Evolutionary conservation across 1,140 invertebrate species (phyloP).

Genomic region (Vollenhovia emeryi): DNA sequence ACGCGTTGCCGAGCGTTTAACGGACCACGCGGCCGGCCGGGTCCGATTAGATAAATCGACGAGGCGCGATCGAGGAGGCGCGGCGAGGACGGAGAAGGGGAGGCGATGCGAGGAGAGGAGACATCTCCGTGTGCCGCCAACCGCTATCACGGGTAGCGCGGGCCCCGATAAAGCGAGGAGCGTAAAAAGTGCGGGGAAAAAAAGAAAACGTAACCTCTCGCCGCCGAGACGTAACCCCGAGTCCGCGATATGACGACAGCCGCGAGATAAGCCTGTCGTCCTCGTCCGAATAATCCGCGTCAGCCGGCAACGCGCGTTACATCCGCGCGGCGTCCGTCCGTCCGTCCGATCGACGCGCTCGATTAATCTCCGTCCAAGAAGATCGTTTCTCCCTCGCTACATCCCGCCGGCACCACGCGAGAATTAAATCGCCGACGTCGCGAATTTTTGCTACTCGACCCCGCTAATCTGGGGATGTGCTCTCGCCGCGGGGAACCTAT

Average conservation of each 20-base stretch:
- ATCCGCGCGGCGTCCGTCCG: background rate
- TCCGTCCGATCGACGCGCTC: background rate
- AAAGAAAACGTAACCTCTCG: constrained; percentile 70
- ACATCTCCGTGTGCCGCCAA: background rate
- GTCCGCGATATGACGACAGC: constrained; percentile 62
- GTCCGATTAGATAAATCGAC: constrained; percentile 56
- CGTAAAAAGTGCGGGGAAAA: constrained; percentile 47
- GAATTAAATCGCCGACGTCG: constrained; percentile 27
- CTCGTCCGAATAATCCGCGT: constrained; percentile 28
- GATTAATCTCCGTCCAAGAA: constrained; percentile 29
- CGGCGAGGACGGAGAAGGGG: background rate
- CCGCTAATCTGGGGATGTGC: background rate
- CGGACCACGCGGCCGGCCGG: constrained; percentile 18
- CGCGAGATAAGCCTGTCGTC: constrained; percentile 57
- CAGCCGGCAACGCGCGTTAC: constrained; percentile 1
- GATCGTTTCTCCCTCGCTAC: constrained; percentile 2
- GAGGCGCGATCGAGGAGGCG: background rate
- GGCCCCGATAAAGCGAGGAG: constrained; percentile 61
- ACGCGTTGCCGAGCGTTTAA: constrained; percentile 3
- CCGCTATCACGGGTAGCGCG: background rate
- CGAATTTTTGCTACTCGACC: constrained; percentile 36
- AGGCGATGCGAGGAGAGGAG: background rate
- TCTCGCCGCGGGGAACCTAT: background rate
- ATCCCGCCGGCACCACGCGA: constrained; percentile 6
- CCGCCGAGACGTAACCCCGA: constrained; percentile 68